Percentiles rank a stretch among this genome's conserved stretches.
Conservation (phyloP, 2,888 invertebrate genomes). For the Villa cingulata region DNA sequence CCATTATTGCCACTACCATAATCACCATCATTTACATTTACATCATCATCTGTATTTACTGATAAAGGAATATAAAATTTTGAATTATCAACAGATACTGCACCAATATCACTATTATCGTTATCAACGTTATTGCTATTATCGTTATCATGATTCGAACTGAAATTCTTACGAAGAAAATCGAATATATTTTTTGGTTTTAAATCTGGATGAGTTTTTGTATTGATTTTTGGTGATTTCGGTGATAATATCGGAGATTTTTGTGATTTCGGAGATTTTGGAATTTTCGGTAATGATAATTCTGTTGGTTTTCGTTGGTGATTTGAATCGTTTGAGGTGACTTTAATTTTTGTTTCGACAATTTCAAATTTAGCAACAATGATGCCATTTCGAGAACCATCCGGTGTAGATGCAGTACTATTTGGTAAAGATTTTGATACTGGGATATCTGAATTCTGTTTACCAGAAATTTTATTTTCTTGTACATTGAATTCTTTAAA, state of each 20-base stretch:
- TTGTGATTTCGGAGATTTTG: background rate
- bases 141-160: slow-evolving; percentile 19
- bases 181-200: slow-evolving; percentile 36
- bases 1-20: background rate
- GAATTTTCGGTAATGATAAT: background rate
- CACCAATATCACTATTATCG: background rate
- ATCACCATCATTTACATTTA: background rate
- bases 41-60: background rate
- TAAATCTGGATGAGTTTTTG: slow-evolving; percentile 11
- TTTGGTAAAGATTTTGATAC: background rate
- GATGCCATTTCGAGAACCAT: slow-evolving; percentile 14
- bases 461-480: background rate
- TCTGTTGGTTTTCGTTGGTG: slow-evolving; percentile 22
- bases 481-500: background rate
- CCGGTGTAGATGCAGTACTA: background rate
- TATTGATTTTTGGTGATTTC: slow-evolving; percentile 8
- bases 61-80: slow-evolving; percentile 27
- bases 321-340: slow-evolving; percentile 26
- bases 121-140: too few relatives aligned
- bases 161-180: slow-evolving; percentile 34
- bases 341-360: slow-evolving; percentile 31
- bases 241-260: slow-evolving; percentile 2
- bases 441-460: background rate
- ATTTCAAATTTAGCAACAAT: slow-evolving; percentile 29
- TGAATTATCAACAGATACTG: slow-evolving; percentile 25